Evolutionary conservation across 2,113 vertebrate genomes (phyloP).

Genomic region (Strigops habroptila): DNA sequence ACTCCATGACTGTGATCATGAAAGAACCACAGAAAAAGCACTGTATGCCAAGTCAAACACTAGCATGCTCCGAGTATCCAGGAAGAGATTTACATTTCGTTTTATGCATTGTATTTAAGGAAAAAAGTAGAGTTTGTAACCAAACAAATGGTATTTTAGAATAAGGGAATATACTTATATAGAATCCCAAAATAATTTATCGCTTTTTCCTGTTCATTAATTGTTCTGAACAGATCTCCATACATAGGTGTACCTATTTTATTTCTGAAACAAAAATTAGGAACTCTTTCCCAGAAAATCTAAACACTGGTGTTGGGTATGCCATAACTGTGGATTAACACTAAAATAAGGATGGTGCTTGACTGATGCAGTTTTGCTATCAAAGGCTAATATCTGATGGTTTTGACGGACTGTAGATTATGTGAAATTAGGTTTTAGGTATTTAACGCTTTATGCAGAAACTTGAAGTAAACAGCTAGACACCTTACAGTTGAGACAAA

Average conservation of each 20-base stretch:
- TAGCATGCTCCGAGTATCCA: background rate
- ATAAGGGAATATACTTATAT: background rate
- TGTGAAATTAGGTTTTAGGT: background rate
- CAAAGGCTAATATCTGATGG: background rate
- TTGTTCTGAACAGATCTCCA: background rate
- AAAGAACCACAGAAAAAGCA: background rate
- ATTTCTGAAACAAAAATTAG: background rate
- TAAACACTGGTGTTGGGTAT: background rate
- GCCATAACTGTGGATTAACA: background rate
- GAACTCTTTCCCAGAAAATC: background rate
- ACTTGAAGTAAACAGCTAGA: background rate
- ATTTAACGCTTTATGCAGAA: background rate
- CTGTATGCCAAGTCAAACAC: background rate
- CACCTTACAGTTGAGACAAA: background rate
- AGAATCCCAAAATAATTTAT: background rate
- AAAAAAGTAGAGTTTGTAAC: background rate
- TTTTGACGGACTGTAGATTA: background rate
- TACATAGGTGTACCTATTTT: background rate
- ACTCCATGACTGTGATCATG: background rate
- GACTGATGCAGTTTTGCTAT: background rate
- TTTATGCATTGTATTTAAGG: background rate
- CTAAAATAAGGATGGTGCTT: background rate
- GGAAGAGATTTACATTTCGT: background rate
- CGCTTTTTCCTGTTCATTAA: background rate
- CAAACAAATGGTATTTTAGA: background rate